A percentile compares a stretch with the other conserved stretches of the same genome.
Conservation (phyloP, 2,113 vertebrate genomes). For the Neodon shergylaensis region DNA sequence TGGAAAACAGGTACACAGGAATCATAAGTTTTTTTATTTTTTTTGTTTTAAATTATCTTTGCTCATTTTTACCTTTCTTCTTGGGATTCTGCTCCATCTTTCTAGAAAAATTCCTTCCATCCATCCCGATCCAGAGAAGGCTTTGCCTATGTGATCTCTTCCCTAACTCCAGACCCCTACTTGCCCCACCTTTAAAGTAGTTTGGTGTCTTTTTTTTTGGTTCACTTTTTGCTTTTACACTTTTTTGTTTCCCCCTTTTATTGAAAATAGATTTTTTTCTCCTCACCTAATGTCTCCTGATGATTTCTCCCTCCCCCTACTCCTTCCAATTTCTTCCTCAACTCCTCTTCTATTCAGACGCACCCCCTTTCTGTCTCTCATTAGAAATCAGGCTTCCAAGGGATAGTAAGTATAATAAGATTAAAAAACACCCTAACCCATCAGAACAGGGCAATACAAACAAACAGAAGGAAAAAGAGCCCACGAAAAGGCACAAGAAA, state of each 20-base stretch:
- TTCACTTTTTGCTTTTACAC: background rate
- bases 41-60: background rate
- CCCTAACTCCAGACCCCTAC: background rate
- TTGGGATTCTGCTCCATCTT: background rate
- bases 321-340: background rate
- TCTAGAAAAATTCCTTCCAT: background rate
- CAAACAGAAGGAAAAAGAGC: background rate
- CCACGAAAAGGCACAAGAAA: background rate
- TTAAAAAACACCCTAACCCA: background rate
- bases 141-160: background rate
- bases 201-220: background rate
- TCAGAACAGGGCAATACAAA: background rate
- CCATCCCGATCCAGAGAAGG: background rate
- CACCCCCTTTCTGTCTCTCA: background rate
- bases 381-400: background rate
- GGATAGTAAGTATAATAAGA: background rate
- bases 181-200: background rate
- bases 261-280: background rate
- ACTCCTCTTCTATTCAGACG: background rate
- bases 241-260: background rate
- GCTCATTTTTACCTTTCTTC: slow-evolving; percentile 4
- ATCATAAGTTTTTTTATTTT: background rate
- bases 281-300: background rate
- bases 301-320: background rate
- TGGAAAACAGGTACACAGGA: background rate